Conservation (phyloP, 2,113 vertebrate species). For the Siniperca chuatsi region DNA sequence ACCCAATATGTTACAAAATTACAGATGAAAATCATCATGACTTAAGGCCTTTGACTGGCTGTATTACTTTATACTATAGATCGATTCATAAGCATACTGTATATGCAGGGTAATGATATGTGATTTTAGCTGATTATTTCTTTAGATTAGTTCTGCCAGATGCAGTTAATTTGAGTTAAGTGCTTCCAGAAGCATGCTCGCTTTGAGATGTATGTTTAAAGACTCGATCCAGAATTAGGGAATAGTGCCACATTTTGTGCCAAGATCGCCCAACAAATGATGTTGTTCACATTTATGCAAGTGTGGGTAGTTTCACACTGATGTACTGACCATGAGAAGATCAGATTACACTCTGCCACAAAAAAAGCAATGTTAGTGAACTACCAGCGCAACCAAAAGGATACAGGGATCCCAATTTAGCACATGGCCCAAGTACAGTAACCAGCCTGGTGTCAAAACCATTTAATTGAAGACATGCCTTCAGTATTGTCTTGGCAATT, state of each 20-base stretch:
- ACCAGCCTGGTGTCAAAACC: conserved; percentile 9
- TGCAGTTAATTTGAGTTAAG: conserved; percentile 52
- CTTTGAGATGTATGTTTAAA: conserved; percentile 32
- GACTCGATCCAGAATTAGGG: not conserved
- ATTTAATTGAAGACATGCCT: conserved; percentile 7
- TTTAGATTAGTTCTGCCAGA: conserved; percentile 45
- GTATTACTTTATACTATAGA: conserved; percentile 6
- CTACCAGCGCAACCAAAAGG: not conserved
- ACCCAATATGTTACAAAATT: conserved; percentile 18
- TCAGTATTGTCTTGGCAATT: conserved; percentile 14
- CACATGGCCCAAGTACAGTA: not conserved
- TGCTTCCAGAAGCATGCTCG: conserved; percentile 41
- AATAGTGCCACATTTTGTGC: conserved; percentile 12
- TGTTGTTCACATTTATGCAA: not conserved
- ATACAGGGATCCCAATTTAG: not conserved
- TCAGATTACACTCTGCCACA: not conserved
- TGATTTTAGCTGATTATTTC: conserved; percentile 61
- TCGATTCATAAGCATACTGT: conserved; percentile 30
- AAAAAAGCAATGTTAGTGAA: not conserved
- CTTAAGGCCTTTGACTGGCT: conserved; percentile 12
- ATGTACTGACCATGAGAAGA: conserved; percentile 1
- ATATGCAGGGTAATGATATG: conserved; percentile 42
- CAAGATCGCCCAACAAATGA: conserved; percentile 15
- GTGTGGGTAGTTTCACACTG: not conserved
- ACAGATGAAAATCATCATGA: conserved; percentile 6